A percentile compares a stretch with the other conserved stretches of the same genome.
Evolutionary conservation across 2,797 vertebrate genomes (phyloP).

Genomic region (Cryptoblepharus egeriae): DNA sequence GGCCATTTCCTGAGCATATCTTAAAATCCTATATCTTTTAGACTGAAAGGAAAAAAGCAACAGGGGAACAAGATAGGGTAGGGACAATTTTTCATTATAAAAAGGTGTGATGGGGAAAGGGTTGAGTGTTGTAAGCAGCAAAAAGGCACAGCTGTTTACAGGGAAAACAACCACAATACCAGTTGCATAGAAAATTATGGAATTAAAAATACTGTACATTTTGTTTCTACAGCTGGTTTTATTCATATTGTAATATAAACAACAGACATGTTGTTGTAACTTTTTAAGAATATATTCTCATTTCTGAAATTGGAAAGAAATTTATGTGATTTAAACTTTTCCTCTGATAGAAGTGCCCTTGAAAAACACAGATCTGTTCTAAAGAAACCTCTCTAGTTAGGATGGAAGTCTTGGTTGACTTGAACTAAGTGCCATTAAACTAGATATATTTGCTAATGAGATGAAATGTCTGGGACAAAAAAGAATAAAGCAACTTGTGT

Average conservation of each 20-base stretch:
- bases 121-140: neutral
- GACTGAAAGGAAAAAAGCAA: neutral
- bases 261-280: neutral
- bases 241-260: neutral
- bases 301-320: constrained; percentile 13
- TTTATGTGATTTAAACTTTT: neutral
- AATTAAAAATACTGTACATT: neutral
- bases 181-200: neutral
- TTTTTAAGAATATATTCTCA: neutral
- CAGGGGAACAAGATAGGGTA: neutral
- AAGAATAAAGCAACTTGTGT: neutral
- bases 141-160: neutral
- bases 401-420: constrained; percentile 8
- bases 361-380: neutral
- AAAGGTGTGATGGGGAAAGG: neutral
- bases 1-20: neutral
- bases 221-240: neutral
- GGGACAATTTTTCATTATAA: neutral
- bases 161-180: neutral
- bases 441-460: constrained; percentile 27
- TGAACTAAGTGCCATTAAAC: constrained; percentile 15
- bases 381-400: neutral
- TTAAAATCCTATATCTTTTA: neutral
- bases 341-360: neutral
- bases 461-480: constrained; percentile 14